These are phyloP conservation scores for Streptopelia turtur DNA, from an alignment of 2,797 vertebrate genomes.

Conservation along the genomic window DNA sequence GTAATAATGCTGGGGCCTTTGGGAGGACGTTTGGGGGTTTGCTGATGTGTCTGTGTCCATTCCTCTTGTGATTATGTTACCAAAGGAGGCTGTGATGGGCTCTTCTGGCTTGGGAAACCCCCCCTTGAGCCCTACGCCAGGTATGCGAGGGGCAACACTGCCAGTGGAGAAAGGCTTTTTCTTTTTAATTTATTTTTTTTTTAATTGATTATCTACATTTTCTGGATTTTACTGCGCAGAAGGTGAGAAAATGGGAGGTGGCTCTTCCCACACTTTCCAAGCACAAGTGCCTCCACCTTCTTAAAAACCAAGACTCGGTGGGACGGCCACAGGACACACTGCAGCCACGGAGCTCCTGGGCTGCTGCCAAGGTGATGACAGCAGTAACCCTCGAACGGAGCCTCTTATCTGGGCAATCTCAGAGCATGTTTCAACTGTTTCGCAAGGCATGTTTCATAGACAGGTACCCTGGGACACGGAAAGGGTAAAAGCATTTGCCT, in stretches of 20 bases:
- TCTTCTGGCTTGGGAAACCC: not conserved
- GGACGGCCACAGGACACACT: not conserved
- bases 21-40: not conserved
- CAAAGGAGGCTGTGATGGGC: not conserved
- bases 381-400: not conserved
- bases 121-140: not conserved
- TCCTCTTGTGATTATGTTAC: not conserved
- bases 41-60: accelerated
- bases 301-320: not conserved
- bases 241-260: not conserved
- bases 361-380: not conserved
- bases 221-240: not conserved
- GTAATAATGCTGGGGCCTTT: not conserved
- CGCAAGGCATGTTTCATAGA: not conserved
- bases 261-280: not conserved
- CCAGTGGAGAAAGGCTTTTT: not conserved
- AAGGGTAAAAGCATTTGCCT: not conserved
- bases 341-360: not conserved
- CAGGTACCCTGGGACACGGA: constrained; percentile 21
- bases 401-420: constrained; percentile 32
- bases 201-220: not conserved
- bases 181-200: not conserved
- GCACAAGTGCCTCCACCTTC: not conserved
- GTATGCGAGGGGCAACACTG: not conserved
- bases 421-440: not conserved